Base-by-base conservation (phyloP, 1,140 invertebrate genomes). In the Drosophila orena region DNA sequence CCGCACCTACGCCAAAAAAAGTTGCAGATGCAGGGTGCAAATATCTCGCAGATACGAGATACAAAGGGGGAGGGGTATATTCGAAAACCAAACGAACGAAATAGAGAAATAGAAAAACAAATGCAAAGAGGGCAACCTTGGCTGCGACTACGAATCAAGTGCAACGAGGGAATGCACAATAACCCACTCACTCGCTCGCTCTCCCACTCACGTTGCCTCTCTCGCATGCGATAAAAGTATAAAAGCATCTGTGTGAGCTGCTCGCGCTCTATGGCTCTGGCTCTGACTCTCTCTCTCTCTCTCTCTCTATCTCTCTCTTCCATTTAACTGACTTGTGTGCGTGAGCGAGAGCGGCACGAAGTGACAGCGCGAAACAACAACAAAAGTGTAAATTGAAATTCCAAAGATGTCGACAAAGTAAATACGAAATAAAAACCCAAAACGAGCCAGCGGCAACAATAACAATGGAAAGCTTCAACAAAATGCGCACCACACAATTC, bases 341-440 rank as follows among this genome's bases (percentile, higher is more conserved):
- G 61, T 57, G 47, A 34, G 57, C 27, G 57, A 38, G 55, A 24
- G 15, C 22, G 50, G 2, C 43, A 44, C 44, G 62, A 53, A 68
- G 61, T 60, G 70, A 78, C 65, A 71, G 68, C 54, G 64, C 49
- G 52, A 59, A 78, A 78, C 81, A 81, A 86, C 81, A 88, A 88
- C 83, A 88, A 91, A 85, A 78, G 88, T 91, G 88, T 91, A 86
- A 91, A 91, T 91, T 91, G 88, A 88, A 91, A 91, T 91, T 91
- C 88, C 88, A 91, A 84, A 86, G 81, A 83, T 81, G 86, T 90
- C 81, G 79, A 83, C 83, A 90, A 90, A 90, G 75, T 74, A 86
- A 90, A 81, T 72, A 85, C 76, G 68, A 75, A 71, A 77, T 57
- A 66, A 76, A 79, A 83, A 68, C 34, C 54, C 59, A 61, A 81